These are phyloP conservation scores for Callaeas wilsoni DNA, from an alignment of 2,113 vertebrate genomes.

Conservation along the genomic window DNA sequence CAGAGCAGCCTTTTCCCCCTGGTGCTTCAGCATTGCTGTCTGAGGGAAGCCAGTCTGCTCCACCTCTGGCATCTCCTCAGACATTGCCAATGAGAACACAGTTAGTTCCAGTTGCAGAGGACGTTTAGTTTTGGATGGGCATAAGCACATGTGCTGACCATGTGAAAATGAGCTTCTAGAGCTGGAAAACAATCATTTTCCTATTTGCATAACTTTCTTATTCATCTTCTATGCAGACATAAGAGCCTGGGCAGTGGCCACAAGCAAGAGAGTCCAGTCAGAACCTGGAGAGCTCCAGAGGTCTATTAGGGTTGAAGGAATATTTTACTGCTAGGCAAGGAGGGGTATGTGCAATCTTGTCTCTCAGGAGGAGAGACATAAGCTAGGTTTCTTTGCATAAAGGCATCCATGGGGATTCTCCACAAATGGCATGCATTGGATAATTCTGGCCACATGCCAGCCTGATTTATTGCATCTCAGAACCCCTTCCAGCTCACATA, in stretches of 20 bases:
- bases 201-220: background rate
- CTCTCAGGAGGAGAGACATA: background rate
- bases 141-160: background rate
- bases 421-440: background rate
- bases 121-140: background rate
- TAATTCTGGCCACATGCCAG: background rate
- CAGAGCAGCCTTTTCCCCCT: background rate
- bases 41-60: background rate
- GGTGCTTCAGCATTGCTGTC: background rate
- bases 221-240: background rate
- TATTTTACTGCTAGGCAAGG: background rate
- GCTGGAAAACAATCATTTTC: background rate
- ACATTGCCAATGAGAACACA: background rate
- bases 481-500: background rate
- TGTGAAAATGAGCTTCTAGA: background rate
- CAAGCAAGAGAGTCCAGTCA: background rate
- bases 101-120: background rate
- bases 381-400: background rate
- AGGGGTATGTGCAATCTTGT: fast-evolving
- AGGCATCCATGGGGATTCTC: background rate
- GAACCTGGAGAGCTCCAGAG: background rate
- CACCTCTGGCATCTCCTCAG: background rate
- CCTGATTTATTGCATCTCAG: background rate
- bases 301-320: background rate
- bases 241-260: background rate